phyloP scores from a whole-genome alignment of 1,140 invertebrate species.

The Prorops nasuta region DNA sequence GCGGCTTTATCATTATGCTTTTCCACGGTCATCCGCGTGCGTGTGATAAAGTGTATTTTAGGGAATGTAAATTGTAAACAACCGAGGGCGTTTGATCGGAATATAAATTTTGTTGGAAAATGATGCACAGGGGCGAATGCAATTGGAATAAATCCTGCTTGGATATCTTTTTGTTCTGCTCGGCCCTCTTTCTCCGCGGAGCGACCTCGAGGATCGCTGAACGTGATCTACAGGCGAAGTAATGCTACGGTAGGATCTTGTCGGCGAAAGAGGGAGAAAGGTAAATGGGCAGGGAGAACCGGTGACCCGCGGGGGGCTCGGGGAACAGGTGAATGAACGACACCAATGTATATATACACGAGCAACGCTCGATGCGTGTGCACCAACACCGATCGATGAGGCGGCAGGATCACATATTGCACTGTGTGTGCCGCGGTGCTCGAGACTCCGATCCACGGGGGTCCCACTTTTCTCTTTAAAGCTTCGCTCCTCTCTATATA shows the following conservation, averaged over 20 bases:
- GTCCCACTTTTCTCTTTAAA: too few relatives aligned
- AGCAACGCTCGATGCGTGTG: background rate
- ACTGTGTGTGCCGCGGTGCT: conserved; percentile 4
- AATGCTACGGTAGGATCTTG: conserved; percentile 34
- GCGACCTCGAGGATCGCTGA: conserved; percentile 30
- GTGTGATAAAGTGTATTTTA: too few relatives aligned
- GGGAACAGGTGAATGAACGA: conserved; percentile 53
- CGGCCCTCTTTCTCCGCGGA: background rate
- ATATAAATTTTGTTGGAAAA: too few relatives aligned
- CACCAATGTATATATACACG: conserved; percentile 20
- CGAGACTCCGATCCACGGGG: background rate
- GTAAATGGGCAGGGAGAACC: background rate
- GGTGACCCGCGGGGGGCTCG: conserved; percentile 16
- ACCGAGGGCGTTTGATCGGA: too few relatives aligned
- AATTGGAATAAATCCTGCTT: too few relatives aligned
- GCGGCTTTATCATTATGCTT: too few relatives aligned
- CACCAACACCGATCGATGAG: conserved; percentile 14
- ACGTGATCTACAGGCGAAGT: conserved; percentile 39
- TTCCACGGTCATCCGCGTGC: too few relatives aligned
- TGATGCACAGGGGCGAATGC: too few relatives aligned
- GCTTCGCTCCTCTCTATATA: too few relatives aligned
- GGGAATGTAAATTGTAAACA: too few relatives aligned
- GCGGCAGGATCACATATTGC: conserved; percentile 38
- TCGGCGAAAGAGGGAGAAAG: conserved; percentile 19
- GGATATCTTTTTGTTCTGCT: too few relatives aligned